phyloP scores from a whole-genome alignment of 2,113 vertebrate species.

The Leuciscus idus region DNA sequence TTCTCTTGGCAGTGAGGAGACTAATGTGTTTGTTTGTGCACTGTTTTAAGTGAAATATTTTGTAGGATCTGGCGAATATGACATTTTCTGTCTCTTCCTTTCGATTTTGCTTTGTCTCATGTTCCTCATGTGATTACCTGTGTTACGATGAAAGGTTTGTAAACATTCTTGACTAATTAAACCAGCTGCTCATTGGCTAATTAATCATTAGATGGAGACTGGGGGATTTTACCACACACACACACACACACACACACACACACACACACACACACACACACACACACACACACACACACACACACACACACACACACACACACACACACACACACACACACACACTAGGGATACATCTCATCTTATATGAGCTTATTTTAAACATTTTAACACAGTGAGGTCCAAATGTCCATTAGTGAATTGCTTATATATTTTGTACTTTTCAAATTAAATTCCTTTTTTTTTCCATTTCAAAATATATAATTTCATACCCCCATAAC shows the following conservation, averaged over 20 bases:
- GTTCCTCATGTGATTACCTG: background rate
- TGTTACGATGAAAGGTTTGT: background rate
- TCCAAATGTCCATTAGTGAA: background rate
- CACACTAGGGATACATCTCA: background rate
- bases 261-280: background rate
- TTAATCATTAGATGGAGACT: background rate
- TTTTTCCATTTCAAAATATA: too few species aligned
- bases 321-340: too few species aligned
- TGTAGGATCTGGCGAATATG: background rate
- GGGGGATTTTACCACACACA: background rate
- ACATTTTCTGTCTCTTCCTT: background rate
- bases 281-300: background rate
- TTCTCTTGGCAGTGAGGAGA: background rate
- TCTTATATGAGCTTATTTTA: background rate
- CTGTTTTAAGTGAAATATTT: background rate
- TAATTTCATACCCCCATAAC: too few species aligned
- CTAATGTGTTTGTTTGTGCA: background rate
- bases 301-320: too few species aligned
- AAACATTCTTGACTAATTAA: background rate
- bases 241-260: background rate
- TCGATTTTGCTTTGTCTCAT: conserved; percentile 13
- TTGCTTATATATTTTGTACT: too few species aligned
- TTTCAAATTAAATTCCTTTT: too few species aligned
- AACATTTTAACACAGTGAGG: background rate
- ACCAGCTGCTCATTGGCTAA: background rate